Percentiles rank a stretch among this genome's conserved stretches.
phyloP scores from a whole-genome alignment of 2,888 invertebrate species.

The Ornithoptera alexandrae region DNA sequence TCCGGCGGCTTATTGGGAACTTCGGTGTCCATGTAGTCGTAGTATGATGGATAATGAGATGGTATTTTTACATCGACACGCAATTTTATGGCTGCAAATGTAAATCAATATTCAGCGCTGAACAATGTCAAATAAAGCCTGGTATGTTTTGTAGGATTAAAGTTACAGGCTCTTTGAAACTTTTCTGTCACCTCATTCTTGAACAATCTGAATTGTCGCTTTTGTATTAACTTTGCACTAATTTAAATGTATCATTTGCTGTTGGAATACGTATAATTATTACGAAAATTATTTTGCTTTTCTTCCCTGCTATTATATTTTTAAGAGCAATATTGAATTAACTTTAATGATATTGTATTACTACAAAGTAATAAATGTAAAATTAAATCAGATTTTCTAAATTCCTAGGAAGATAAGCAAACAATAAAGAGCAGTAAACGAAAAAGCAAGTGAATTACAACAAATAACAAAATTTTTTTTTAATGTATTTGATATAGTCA shows the following conservation, averaged over 20 bases:
- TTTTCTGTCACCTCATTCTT: background rate
- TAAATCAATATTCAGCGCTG: background rate
- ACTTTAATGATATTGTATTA: no score
- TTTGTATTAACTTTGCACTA: background rate
- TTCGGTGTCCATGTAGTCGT: slow-evolving; percentile 61
- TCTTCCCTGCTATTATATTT: no score
- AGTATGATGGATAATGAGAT: slow-evolving; percentile 61
- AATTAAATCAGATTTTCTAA: no score
- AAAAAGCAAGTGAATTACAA: no score
- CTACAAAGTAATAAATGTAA: no score
- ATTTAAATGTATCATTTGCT: background rate
- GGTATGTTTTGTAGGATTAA: background rate
- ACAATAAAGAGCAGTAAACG: no score
- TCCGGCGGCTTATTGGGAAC: slow-evolving; percentile 38
- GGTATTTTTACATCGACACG: slow-evolving; percentile 60
- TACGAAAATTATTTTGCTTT: background rate
- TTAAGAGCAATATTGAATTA: no score
- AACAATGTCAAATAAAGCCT: background rate
- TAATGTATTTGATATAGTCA: no score
- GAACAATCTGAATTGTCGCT: background rate
- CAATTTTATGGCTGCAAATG: slow-evolving; percentile 53
- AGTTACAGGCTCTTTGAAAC: background rate
- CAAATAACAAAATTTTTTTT: no score
- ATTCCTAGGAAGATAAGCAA: no score
- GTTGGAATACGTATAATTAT: background rate